Evolutionary conservation across 2,797 vertebrate genomes (phyloP), one percentile per base, ranked within the genome.

Genomic region (Coracias cyanogaster): DNA sequence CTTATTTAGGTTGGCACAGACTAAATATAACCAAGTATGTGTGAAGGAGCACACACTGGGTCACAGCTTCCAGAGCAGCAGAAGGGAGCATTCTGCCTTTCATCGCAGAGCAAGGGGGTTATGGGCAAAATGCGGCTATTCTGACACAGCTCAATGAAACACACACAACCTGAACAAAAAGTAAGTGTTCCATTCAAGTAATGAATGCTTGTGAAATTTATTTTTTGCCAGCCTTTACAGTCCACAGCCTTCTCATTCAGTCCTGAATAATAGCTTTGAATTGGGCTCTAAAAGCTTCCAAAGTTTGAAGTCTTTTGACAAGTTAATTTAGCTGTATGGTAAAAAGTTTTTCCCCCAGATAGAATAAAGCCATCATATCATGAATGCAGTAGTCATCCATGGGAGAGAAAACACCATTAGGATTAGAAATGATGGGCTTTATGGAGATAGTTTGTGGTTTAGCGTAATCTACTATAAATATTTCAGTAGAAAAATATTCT

Each of bases 251-350:
- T 97, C 97, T 97, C 96, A 97, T 98, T 98, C 97, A 97, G 66
- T 97, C 96, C 96, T 94, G 97, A 98, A 98, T 98, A 98, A 98
- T 96, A 97, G 98, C 97, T 89, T 89, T 95, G 97, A 97, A 97
- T 97, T 58, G 94, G 97, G 97, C 97, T 96, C 95, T 98, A 98
- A 98, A 98, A 98, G 98, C 98, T 98, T 98, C 98, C 97, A 92
- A 98, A 98, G 98, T 98, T 98, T 97, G 98, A 98, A 98, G 97
- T 89, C 97, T 98, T 98, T 96, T 98, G 98, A 98, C 98, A 98
- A 97, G 98, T 98, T 98, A 98, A 98, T 98, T 98, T 98, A 97
- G 97, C 97, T 94, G 94, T 93, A 98, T 95, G 97, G 97, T 97
- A 98, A 97, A 91, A 98, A 98, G 97, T 98, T 98, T 97, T 96